Evolutionary conservation across 53 echinoderm and acorn worm genomes (phyloP), one percentile per base, ranked within the genome.

Genomic region (Mesocentrotus franciscanus): DNA sequence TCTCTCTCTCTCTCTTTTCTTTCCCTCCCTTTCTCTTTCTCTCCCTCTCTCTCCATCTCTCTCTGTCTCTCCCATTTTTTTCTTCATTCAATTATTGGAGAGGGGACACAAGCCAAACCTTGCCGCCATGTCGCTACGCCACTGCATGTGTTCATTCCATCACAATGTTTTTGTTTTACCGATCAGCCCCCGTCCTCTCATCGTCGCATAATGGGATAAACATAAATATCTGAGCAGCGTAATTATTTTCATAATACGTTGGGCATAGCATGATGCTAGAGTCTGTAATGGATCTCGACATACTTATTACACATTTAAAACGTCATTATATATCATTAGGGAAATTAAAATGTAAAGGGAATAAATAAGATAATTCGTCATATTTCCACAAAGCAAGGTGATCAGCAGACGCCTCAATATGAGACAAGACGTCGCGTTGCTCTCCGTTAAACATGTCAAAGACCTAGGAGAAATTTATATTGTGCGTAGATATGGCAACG

Each of bases 261-360:
- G 56, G 87, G 58, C 56, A 58, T 56, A 12, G 15, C n/a, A 58
- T 11, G 87, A 11, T 87, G 87, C 87, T 59, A 87, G 13, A 27
- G 17, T 13, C 26, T 11, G n/a, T 27, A 55, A 29, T 22, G 85
- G 42, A 85, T 29, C 85, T 55, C 85, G 26, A 29, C 85, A 55
- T 56, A 26, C 42, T 85, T 1, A 85, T 56, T 10, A 55, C 4
- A 55, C 20, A 56, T 85, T 85, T 85, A 85, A 85, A 85, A 85
- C 85, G 56, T 85, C 85, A 85, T 56, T 22, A 56, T 26, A n/a
- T 79, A 79, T 85, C 22, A 85, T 85, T 85, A 56, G 56, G 27
- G 35, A 55, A 22, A 85, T 49, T 55, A 35, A 16, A 85, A 85
- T 55, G 26, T 24, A 24, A 85, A 22, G 85, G 56, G 78, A 20